A percentile compares a stretch with the other conserved stretches of the same genome.
phyloP scores from a whole-genome alignment of 2,797 vertebrate species.

The Silurus aristotelis region DNA sequence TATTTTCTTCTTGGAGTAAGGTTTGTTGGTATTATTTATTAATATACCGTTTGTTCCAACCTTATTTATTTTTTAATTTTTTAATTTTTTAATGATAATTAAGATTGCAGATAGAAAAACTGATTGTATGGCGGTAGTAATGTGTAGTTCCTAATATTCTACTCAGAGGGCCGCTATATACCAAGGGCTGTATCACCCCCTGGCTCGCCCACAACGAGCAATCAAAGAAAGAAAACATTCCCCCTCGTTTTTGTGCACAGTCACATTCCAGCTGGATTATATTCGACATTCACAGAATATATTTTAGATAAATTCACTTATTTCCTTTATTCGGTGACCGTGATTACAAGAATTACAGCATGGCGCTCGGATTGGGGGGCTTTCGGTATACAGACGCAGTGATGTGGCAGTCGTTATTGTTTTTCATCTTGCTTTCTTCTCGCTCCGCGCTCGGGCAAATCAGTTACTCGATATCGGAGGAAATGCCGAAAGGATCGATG shows the following conservation, averaged over 20 bases:
- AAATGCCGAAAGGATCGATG: slow-evolving; percentile 60
- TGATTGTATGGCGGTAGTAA: neutral
- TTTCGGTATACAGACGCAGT: neutral
- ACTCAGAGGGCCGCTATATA: slow-evolving; percentile 72
- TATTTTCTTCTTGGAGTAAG: neutral
- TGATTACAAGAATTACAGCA: neutral
- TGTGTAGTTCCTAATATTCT: slow-evolving; percentile 53
- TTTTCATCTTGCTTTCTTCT: slow-evolving; percentile 55
- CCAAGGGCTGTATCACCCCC: neutral
- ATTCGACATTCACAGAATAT: too few relatives aligned
- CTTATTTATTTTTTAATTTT: too few relatives aligned
- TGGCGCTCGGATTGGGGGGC: neutral
- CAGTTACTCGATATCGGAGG: slow-evolving; percentile 49
- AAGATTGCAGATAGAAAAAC: neutral
- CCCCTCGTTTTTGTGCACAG: neutral
- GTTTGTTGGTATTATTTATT: neutral
- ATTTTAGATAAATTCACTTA: neutral
- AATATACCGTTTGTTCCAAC: too few relatives aligned
- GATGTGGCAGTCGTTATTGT: slow-evolving; percentile 59
- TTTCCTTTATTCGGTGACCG: too few relatives aligned
- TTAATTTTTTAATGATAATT: neutral
- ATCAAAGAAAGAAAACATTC: neutral
- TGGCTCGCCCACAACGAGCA: neutral
- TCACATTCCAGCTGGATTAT: too few relatives aligned
- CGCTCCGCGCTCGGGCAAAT: slow-evolving; percentile 42